A percentile compares a stretch with the other conserved stretches of the same genome.
Conservation (phyloP, 2,888 invertebrate genomes). For the Agrotis ipsilon region DNA sequence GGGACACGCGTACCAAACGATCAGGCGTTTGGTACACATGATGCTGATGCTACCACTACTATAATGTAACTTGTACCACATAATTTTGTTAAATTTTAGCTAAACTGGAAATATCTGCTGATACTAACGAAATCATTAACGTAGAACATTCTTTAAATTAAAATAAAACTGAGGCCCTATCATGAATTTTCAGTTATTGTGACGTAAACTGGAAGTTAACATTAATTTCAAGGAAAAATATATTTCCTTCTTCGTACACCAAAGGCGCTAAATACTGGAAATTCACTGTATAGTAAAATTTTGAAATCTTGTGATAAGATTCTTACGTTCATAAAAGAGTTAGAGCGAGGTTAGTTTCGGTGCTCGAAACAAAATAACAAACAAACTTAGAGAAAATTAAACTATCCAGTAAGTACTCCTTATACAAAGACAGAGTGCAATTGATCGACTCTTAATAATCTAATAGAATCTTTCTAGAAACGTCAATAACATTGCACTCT, state of each 20-base stretch:
- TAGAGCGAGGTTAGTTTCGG: background rate
- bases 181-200: too few relatives aligned
- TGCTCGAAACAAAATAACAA: background rate
- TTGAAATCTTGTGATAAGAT: too few relatives aligned
- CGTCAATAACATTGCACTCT: conserved; percentile 40
- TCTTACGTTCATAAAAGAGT: background rate
- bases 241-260: too few relatives aligned
- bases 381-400: background rate
- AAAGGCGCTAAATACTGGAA: too few relatives aligned
- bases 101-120: background rate
- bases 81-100: background rate
- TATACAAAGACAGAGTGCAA: conserved; percentile 17
- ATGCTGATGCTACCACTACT: conserved; percentile 9
- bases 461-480: conserved; percentile 22
- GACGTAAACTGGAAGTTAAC: too few relatives aligned
- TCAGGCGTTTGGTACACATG: conserved; percentile 27
- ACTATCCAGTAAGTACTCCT: conserved; percentile 1
- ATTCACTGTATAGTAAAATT: too few relatives aligned
- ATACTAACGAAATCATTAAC: too few relatives aligned
- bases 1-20: conserved; percentile 12
- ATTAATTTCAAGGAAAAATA: too few relatives aligned
- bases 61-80: background rate
- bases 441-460: conserved; percentile 45
- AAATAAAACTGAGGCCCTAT: too few relatives aligned
- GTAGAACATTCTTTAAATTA: too few relatives aligned